A percentile compares a stretch with the other conserved stretches of the same genome.
phyloP scores from a whole-genome alignment of 2,113 vertebrate genomes.

The Arothron firmamentum region DNA sequence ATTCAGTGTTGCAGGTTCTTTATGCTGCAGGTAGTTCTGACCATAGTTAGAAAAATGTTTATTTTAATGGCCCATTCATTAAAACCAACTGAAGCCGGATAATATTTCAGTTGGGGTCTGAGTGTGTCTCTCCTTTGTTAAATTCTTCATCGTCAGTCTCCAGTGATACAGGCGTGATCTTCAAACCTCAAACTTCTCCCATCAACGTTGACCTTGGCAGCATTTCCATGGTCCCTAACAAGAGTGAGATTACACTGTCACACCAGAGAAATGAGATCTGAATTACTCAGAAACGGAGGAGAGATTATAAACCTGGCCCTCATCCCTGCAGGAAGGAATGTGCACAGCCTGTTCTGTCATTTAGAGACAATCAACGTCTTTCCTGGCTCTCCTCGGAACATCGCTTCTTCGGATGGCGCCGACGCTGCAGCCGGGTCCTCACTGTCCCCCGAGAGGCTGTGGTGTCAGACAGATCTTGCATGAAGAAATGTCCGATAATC shows the following conservation, averaged over 20 bases:
- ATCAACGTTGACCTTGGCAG: background rate
- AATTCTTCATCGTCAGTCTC: too few relatives aligned
- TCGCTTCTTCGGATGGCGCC: slow-evolving; percentile 19
- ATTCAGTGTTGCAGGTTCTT: too few relatives aligned
- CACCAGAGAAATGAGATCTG: slow-evolving; percentile 2
- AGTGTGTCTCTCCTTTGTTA: too few relatives aligned
- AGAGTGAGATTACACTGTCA: slow-evolving; percentile 8
- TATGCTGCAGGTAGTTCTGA: too few relatives aligned
- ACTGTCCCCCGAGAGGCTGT: slow-evolving; percentile 33
- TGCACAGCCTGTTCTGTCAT: slow-evolving; percentile 35
- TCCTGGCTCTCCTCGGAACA: slow-evolving; percentile 38
- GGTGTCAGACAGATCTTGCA: slow-evolving; percentile 32
- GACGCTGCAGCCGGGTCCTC: slow-evolving; percentile 16
- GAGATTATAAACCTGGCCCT: slow-evolving; percentile 37
- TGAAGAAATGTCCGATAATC: slow-evolving; percentile 43
- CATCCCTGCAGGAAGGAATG: slow-evolving; percentile 33
- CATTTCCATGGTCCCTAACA: background rate
- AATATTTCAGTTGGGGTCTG: too few relatives aligned
- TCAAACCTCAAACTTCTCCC: too few relatives aligned
- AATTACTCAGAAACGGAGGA: slow-evolving; percentile 10
- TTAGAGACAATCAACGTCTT: slow-evolving; percentile 32
- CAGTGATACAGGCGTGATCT: too few relatives aligned
- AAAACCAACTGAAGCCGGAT: too few relatives aligned
- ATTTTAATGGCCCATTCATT: too few relatives aligned
- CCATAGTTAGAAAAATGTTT: too few relatives aligned